Evolutionary conservation across 2,113 vertebrate species (phyloP), one percentile per base, ranked within the genome.

Genomic region (Verasper variegatus): DNA sequence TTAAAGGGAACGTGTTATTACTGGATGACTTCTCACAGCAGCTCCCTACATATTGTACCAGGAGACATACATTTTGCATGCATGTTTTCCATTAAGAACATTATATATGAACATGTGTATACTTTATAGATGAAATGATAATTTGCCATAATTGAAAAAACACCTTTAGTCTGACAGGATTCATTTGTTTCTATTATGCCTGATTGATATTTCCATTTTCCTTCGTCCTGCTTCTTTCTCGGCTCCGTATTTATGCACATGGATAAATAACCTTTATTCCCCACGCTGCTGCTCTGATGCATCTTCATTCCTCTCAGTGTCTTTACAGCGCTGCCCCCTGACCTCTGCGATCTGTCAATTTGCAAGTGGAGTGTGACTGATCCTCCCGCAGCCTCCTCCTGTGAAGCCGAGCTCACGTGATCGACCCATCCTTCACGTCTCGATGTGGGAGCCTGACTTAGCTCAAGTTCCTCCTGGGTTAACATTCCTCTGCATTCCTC

Each of bases 401-500:
- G 23, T 18, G 37, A 52, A 69, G 75, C 35, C 56, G 5, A 64
- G 68, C 71, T 58, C 81, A 69, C 72, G 54, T 52, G 18, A 69
- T 62, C 66, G 13, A 68, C 70, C 78, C 85, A 55, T 82, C 66
- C 64, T 17, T 89, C 74, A 70, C 1, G 58, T 68, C 86, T 64
- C 26, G 31, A 71, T 76, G 74, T 26, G 76, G 82, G 42, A 81
- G 70, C 70, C 82, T 17, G 31, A 74, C 68, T 40, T 61, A 26
- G 37, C n/a, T 52, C 27, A 58, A 69, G 63, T 23, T 56, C 68
- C 76, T 78, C 51, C 49, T 10, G 69, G 74, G 62, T 74, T 71
- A 60, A 63, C 78, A 80, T 88, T 83, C 78, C 63, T 37, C 57
- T 0, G 61, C 78, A 79, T 86, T 88, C 84, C 81, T 71, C 14